phyloP scores from a whole-genome alignment of 2,888 invertebrate genomes.

The Ellobium chinense region DNA sequence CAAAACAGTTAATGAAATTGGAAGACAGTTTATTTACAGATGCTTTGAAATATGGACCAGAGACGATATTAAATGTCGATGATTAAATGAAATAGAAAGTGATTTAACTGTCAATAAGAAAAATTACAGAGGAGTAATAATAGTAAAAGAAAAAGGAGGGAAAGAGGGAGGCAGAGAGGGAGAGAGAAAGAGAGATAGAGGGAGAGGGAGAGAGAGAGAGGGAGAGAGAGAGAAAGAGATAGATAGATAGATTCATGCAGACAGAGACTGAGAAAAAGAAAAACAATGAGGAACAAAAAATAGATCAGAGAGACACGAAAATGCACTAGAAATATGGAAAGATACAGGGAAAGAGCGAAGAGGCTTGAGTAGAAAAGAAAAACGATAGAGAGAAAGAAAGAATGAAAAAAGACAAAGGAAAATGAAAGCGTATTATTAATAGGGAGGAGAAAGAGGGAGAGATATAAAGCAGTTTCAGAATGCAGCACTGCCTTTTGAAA shows the following conservation, averaged over 20 bases:
- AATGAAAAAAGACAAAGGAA: background rate
- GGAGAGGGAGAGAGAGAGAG: background rate
- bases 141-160: background rate
- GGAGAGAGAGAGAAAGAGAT: slow-evolving; percentile 14
- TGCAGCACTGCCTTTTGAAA: too few relatives aligned
- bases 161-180: background rate
- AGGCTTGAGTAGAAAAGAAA: background rate
- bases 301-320: slow-evolving; percentile 1
- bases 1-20: too few relatives aligned
- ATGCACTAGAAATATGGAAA: background rate
- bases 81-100: too few relatives aligned
- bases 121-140: too few relatives aligned
- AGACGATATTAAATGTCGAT: too few relatives aligned
- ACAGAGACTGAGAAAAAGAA: slow-evolving; percentile 6
- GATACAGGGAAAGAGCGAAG: background rate
- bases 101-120: too few relatives aligned
- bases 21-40: too few relatives aligned
- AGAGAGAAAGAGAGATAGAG: background rate
- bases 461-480: background rate
- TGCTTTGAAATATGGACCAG: too few relatives aligned
- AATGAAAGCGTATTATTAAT: too few relatives aligned
- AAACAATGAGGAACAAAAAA: slow-evolving; percentile 7
- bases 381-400: background rate
- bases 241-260: background rate
- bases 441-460: background rate